Evolutionary conservation across 2,888 invertebrate species (phyloP).

Genomic region (Rhaphigaster nebulosa): DNA sequence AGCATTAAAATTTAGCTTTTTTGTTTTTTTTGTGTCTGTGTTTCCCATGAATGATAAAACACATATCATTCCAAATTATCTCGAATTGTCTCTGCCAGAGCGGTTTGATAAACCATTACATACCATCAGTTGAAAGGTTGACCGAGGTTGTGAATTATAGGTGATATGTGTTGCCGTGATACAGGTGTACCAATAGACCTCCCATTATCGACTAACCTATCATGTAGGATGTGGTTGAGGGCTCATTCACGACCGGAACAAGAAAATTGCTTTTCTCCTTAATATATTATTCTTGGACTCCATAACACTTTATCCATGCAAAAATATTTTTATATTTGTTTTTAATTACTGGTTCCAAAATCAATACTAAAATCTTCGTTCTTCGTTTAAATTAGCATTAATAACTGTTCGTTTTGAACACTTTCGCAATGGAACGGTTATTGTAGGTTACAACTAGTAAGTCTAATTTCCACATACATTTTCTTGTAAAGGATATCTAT

Average conservation of each 20-base stretch:
- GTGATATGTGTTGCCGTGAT: conserved; percentile 29
- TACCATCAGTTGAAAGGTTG: conserved; percentile 10
- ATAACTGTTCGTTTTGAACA: no score
- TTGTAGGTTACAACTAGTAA: no score
- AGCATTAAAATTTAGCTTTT: no score
- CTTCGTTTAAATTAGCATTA: no score
- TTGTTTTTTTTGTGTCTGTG: no score
- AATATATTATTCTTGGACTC: neutral
- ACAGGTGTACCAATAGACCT: conserved; percentile 30
- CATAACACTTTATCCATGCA: neutral
- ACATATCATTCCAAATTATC: neutral
- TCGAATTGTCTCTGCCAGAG: neutral
- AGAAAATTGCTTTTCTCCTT: conserved; percentile 45
- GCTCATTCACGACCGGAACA: conserved; percentile 20
- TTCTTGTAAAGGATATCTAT: neutral
- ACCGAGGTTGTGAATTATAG: conserved; percentile 20
- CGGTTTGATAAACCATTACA: neutral
- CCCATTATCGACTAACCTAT: conserved; percentile 50
- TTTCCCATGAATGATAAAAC: neutral
- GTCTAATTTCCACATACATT: neutral
- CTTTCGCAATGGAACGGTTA: no score
- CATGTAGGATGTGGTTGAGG: conserved; percentile 30
- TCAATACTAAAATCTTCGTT: no score
- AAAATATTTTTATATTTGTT: neutral
- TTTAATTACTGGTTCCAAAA: no score